These are phyloP conservation scores for Athalia rosae DNA, from an alignment of 2,888 invertebrate genomes.

Conservation along the genomic window DNA sequence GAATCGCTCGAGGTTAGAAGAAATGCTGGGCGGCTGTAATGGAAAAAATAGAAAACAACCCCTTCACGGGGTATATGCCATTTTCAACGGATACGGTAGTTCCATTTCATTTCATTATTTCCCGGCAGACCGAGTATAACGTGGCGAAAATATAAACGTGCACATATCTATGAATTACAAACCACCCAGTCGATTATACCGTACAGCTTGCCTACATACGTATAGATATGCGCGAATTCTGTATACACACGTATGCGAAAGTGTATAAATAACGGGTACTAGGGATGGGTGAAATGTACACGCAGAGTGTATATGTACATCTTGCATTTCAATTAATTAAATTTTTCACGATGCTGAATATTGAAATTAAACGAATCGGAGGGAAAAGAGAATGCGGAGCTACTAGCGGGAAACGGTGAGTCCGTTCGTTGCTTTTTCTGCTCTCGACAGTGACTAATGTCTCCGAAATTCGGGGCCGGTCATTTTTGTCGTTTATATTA, in stretches of 20 bases:
- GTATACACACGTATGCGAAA: no score
- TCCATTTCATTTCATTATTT: slow-evolving; percentile 31
- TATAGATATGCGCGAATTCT: neutral
- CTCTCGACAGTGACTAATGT: slow-evolving; percentile 15
- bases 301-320: neutral
- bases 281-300: neutral
- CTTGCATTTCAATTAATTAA: slow-evolving; percentile 21
- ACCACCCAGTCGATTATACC: no score
- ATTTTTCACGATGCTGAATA: neutral
- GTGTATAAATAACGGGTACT: no score
- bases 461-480: neutral
- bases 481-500: neutral
- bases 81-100: slow-evolving; percentile 2
- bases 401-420: neutral
- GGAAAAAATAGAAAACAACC: slow-evolving; percentile 14
- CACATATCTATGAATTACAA: neutral
- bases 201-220: neutral
- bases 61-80: neutral
- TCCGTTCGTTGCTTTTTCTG: neutral
- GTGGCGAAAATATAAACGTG: slow-evolving; percentile 21
- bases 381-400: neutral
- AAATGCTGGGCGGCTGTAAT: slow-evolving; percentile 8
- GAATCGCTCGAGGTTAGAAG: slow-evolving; percentile 10
- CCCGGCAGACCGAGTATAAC: slow-evolving; percentile 7
- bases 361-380: slow-evolving; percentile 14